Conservation (phyloP, 2,113 vertebrate genomes). For the Amblyopsis rosae region DNA sequence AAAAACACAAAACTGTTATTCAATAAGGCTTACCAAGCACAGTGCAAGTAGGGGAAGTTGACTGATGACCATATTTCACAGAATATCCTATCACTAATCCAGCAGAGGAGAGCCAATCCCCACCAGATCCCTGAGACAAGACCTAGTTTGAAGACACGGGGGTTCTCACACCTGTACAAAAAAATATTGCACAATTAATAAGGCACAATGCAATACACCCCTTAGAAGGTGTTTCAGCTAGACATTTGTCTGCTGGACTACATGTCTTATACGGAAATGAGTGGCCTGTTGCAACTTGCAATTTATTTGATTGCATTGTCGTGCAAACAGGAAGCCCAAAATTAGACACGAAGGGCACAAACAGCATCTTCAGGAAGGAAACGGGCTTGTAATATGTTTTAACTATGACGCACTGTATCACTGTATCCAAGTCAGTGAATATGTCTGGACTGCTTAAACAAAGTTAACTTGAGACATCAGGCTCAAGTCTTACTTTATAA, state of each 20-base stretch:
- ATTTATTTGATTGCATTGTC: neutral
- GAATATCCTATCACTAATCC: conserved; percentile 95
- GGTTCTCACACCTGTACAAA: conserved; percentile 88
- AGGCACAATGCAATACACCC: neutral
- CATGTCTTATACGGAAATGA: neutral
- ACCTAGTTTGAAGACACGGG: conserved; percentile 94
- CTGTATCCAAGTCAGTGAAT: neutral
- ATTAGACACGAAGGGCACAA: conserved; percentile 21
- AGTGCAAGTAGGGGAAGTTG: conserved; percentile 97
- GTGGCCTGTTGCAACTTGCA: neutral
- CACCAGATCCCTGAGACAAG: conserved; percentile 96
- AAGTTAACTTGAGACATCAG: too few species aligned
- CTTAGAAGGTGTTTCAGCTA: too few species aligned
- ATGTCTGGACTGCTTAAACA: too few species aligned
- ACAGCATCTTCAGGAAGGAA: conserved; percentile 35
- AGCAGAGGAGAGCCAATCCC: conserved; percentile 91
- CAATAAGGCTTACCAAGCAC: conserved; percentile 85
- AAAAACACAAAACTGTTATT: neutral
- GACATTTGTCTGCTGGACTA: neutral
- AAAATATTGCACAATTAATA: conserved; percentile 5
- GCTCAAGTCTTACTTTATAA: too few species aligned
- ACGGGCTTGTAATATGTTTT: conserved; percentile 15
- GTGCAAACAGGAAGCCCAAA: conserved; percentile 48
- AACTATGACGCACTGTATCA: conserved; percentile 10
- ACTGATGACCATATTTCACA: conserved; percentile 95